A percentile compares a stretch with the other conserved stretches of the same genome.
These are phyloP conservation scores for Halcyon malimbica DNA, from an alignment of 2,113 vertebrate species.

Conservation along the genomic window DNA sequence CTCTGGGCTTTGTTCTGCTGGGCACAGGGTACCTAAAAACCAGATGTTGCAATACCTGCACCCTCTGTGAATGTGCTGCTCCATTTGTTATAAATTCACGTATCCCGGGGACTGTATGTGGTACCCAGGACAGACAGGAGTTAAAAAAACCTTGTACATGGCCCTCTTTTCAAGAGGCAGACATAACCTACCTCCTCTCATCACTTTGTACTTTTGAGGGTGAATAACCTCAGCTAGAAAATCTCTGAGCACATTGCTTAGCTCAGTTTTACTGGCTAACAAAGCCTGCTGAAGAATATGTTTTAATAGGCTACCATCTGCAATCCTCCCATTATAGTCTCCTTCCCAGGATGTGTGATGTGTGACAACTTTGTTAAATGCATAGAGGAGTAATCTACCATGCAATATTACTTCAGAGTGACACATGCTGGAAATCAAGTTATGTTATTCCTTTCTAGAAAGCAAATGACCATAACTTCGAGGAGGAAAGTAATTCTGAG, in stretches of 20 bases:
- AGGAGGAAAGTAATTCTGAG: background rate
- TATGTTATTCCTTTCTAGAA: background rate
- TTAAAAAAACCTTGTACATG: background rate
- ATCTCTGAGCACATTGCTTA: background rate
- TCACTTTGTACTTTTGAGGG: background rate
- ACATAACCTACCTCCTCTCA: background rate
- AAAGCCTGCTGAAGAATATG: background rate
- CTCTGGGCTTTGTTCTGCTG: background rate
- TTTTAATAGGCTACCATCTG: conserved; percentile 31
- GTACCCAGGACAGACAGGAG: background rate
- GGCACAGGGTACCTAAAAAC: background rate
- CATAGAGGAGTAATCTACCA: background rate
- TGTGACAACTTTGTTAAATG: background rate
- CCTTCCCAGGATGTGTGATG: background rate
- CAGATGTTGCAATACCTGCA: background rate
- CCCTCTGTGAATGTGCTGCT: background rate
- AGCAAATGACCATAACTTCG: background rate
- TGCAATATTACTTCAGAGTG: background rate
- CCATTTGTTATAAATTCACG: background rate
- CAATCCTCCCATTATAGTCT: conserved; percentile 20
- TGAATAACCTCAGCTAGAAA: background rate
- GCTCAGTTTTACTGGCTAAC: background rate
- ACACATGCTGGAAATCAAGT: background rate
- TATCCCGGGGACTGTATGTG: background rate
- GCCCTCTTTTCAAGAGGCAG: background rate